phyloP scores from a whole-genome alignment of 2,113 vertebrate genomes.

The Neodontobutis hainanensis region DNA sequence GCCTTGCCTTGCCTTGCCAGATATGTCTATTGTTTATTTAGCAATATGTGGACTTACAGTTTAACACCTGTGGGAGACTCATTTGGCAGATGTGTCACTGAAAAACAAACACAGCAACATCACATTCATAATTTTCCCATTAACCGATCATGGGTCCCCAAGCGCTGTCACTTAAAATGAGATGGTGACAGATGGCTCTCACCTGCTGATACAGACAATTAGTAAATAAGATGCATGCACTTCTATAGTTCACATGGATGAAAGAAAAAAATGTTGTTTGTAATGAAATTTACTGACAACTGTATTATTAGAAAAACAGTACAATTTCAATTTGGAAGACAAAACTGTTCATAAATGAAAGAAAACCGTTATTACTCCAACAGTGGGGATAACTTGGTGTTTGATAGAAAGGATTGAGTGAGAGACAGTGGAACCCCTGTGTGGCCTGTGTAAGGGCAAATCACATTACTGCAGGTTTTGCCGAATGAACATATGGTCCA shows the following conservation, averaged over 20 bases:
- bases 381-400: neutral
- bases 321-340: too few species aligned
- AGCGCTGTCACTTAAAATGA: neutral
- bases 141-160: neutral
- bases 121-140: neutral
- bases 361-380: too few species aligned
- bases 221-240: conserved; percentile 37
- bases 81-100: conserved; percentile 25
- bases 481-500: conserved; percentile 43
- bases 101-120: conserved; percentile 23
- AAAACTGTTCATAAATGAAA: too few species aligned
- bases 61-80: conserved; percentile 8
- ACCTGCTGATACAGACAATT: conserved; percentile 47
- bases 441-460: conserved; percentile 13
- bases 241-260: neutral
- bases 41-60: conserved; percentile 10
- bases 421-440: conserved; percentile 1
- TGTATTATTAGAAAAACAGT: too few species aligned
- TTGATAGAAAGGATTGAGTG: conserved; percentile 2
- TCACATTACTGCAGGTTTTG: conserved; percentile 36
- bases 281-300: too few species aligned
- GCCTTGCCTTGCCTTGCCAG: too few species aligned
- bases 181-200: conserved; percentile 33
- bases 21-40: too few species aligned
- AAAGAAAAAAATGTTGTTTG: too few species aligned